Base-by-base conservation (phyloP, 2,888 invertebrate genomes). In the Heliconius aoede region DNA sequence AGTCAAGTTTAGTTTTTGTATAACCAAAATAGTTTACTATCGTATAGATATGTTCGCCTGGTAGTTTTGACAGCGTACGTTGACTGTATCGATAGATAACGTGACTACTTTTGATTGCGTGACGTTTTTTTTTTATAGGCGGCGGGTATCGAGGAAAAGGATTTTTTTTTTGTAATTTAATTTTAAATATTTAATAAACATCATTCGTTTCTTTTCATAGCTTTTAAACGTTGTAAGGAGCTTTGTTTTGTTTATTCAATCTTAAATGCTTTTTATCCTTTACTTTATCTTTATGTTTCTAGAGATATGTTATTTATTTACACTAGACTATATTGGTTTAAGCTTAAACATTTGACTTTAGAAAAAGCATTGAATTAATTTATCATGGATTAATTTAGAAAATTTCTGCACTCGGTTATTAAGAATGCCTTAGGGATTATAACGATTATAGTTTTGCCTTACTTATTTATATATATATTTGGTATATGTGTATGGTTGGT, bases 1-100 rank as follows among this genome's bases (percentile, higher is more conserved):
- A 88, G 89, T 90, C 88, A 90, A 90, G 91, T 91, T 91, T 91
- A 92, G 87, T 92, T 93, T 94, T 94, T 93, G 91, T 92, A 86
- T 87, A 90, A 89, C 89, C 92, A 89, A 92, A 93, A 93, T 93
- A 91, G 91, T 90, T 88, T 87, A 91, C 89, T 90, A 89, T 90
- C 89, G 86, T 88, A 84, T 81, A 74, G 81, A 88, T 91, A 92
- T 94, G 92, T 77, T 87, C 81, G 86, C 94, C 94, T 94, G 87
- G 94, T 94, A 93, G 84, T 87, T 91, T 92, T 90, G 92, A 93
- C 91, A 91, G 89, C 90, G 88, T 87, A 90, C 92, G 93, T 91
- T 91, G 87, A 88, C 87, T 91, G 90, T 92, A 90, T 93, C 92
- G 92, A 93, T 91, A 90, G 87, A 89, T 90, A 86, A 86, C 88